Conservation (phyloP, 2,113 vertebrate species). For the Festucalex cinctus region DNA sequence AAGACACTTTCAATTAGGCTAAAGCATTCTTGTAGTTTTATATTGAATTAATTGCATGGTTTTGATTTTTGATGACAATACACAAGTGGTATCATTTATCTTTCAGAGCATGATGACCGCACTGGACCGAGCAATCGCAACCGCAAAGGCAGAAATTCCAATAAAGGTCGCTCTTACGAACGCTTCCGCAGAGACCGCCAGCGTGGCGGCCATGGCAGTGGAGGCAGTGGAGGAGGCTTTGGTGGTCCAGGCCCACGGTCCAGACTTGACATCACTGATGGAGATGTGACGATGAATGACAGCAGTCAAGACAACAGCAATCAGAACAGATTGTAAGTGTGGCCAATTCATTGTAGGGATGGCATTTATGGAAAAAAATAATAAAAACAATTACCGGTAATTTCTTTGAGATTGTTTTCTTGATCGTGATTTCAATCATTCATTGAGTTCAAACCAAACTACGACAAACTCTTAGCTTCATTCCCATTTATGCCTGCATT, state of each 20-base stretch:
- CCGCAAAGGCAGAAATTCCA: conserved; percentile 75
- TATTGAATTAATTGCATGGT: not conserved
- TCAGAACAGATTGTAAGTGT: conserved; percentile 78
- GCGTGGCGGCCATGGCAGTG: conserved; percentile 54
- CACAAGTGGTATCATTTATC: not conserved
- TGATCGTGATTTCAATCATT: no score
- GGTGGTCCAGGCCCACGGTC: conserved; percentile 50
- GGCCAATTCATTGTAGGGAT: no score
- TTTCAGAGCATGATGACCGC: conserved; percentile 80
- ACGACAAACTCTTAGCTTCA: no score
- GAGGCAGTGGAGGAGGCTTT: conserved; percentile 42
- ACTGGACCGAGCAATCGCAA: conserved; percentile 72
- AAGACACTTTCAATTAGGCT: not conserved
- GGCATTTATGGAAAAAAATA: no score
- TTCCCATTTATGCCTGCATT: no score
- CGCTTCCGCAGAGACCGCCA: conserved; percentile 67
- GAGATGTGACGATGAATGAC: conserved; percentile 80
- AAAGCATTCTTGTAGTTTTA: not conserved
- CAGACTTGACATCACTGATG: conserved; percentile 71
- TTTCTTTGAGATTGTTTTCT: no score
- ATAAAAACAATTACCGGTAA: no score
- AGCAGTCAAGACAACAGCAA: conserved; percentile 66
- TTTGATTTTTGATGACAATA: not conserved
- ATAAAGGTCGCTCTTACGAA: conserved; percentile 73
- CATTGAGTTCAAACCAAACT: no score